Evolutionary conservation across 2,888 invertebrate genomes (phyloP), one percentile per base, ranked within the genome.

Genomic region (Phyllotreta cruciferae): DNA sequence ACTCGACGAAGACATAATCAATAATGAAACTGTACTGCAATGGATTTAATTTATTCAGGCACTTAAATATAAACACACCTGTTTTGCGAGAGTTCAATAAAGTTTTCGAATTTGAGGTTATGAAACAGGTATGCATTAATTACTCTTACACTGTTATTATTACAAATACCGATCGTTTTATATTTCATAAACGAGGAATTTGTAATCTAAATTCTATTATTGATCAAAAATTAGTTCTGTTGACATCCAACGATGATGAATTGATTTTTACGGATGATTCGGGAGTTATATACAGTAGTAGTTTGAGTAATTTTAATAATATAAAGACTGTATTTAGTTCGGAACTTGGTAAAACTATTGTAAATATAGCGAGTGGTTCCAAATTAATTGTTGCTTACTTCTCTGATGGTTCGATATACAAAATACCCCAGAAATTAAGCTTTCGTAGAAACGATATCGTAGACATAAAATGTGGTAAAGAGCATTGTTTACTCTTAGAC

Each of bases 381-480:
- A 81, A 80, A 56, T 80, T 85, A 34, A 82, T 79, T 64, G 77
- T 84, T 3, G 85, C 83, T 5, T 71, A 85, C 38, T 80, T 83
- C 11, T 71, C 75, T 13, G 72, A 74, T 10, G 88, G 88, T 69
- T 78, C 79, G 13, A 81, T 90, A 0, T 92, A 86, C 74, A 84
- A 86, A 71, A 79, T 90, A 55, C 90, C 91, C 9, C 82, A 81
- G 3, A 82, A 83, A 73, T 80, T 88, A 55, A 77, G 87, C 68
- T 86, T 87, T 73, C 80, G 81, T 41, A 82, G 84, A 66, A 82
- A 85, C 9, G 84, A 83, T 72, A 85, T 90, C 10, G 78, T 83
- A 57, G 88, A 90, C 74, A 78, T 93, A 37, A 83, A 84, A 56
- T 90, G 92, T 80, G 96, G 96, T 0, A 88, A 89, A 78, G 94